Evolutionary conservation across 2,888 invertebrate genomes (phyloP), one percentile per base, ranked within the genome.

Genomic region (Nemurella pictetii): DNA sequence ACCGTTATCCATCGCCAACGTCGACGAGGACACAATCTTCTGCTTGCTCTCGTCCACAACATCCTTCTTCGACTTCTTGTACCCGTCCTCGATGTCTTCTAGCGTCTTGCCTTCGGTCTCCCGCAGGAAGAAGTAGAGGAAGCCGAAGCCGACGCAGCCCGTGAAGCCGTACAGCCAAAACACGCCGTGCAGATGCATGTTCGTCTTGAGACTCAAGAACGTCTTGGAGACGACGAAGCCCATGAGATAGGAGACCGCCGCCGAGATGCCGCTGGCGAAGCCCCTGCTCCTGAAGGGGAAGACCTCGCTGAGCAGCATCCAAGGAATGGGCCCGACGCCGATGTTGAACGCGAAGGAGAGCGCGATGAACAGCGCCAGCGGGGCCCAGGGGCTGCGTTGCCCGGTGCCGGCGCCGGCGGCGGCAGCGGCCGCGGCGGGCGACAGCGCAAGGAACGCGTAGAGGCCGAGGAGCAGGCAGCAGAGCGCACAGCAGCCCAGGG

Each of bases 251-350:
- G 92, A 91, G 87, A 91, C 89, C 0, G 92, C 93, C 0, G 93
- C 93, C 29, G 92, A 91, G 0, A 92, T 87, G 0, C 93, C 93
- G 89, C 92, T 92, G 0, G 92, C 91, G 80, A 91, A 89, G 0
- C 92, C 92, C 28, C 93, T 91, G 86, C 92, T 92, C 89, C 92
- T 92, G 89, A 25, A 88, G 88, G 32, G 0, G 72, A 82, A 0
- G 7, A 93, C 91, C 89, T 93, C 93, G 85, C 92, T 92, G 7
- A 93, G 89, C 77, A 93, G 87, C 85, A 92, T 91, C 93, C 93
- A 93, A 0, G 93, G 92, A 25, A 93, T 89, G 20, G 91, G 91
- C 2, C 91, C 89, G 7, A 90, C 88, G 0, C 90, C 90, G 9
- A 89, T 4, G 80, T 90, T 91, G 74, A 90, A 90, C 86, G 90